A percentile compares a stretch with the other conserved stretches of the same genome.
Evolutionary conservation across 2,797 vertebrate species (phyloP).

Genomic region (Sebastes nivosus): DNA sequence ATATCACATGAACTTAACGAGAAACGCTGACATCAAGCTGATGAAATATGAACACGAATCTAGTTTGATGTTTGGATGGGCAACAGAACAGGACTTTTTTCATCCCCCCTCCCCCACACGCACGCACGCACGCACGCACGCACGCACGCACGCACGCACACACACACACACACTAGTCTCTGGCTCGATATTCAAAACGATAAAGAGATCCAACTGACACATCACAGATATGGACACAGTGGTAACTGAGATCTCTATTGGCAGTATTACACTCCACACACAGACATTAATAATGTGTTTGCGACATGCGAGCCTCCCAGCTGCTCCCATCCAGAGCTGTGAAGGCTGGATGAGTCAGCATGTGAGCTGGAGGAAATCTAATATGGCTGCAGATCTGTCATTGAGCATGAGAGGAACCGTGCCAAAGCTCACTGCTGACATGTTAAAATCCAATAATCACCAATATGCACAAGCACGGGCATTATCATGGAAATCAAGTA

Average conservation of each 20-base stretch:
- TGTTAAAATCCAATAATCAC: conserved; percentile 38
- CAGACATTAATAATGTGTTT: conserved; percentile 66
- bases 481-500: conserved; percentile 32
- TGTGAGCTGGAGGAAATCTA: conserved; percentile 46
- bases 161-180: conserved; percentile 19
- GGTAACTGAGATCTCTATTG: conserved; percentile 55
- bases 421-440: conserved; percentile 51
- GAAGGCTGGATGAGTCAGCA: conserved; percentile 60
- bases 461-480: conserved; percentile 21
- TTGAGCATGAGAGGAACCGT: conserved; percentile 12
- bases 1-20: conserved; percentile 42
- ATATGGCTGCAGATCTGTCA: conserved; percentile 49
- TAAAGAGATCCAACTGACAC: conserved; percentile 61
- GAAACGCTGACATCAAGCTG: conserved; percentile 31
- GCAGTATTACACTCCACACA: conserved; percentile 38
- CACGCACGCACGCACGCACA: neutral
- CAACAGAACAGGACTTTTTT: conserved; percentile 23
- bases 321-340: conserved; percentile 54
- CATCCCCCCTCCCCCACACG: too few species aligned
- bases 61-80: conserved; percentile 51
- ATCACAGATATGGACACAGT: conserved; percentile 37
- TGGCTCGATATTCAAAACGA: conserved; percentile 53
- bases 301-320: conserved; percentile 70
- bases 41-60: conserved; percentile 60
- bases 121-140: neutral